A percentile compares a stretch with the other conserved stretches of the same genome.
These are phyloP conservation scores for Asobara japonica DNA, from an alignment of 1,140 invertebrate genomes.

Conservation along the genomic window DNA sequence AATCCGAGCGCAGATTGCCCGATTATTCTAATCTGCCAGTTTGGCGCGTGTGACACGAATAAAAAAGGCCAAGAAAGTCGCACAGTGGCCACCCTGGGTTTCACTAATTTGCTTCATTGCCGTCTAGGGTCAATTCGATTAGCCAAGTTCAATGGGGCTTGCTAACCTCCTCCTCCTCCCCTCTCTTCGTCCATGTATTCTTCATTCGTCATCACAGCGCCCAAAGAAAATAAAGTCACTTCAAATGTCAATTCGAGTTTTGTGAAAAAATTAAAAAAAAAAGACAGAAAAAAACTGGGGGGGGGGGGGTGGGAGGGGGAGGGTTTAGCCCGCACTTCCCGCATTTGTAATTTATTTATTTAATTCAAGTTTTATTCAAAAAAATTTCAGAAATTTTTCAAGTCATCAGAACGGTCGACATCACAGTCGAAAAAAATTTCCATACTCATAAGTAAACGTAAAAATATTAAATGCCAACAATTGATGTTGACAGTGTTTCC, in stretches of 20 bases:
- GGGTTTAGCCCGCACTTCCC: too few species aligned
- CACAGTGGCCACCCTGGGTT: background rate
- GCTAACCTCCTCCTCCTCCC: background rate
- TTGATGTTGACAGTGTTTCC: background rate
- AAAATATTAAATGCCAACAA: background rate
- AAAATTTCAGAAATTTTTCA: too few species aligned
- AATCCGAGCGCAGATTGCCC: background rate
- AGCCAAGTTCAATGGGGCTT: slow-evolving; percentile 30
- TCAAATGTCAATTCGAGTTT: too few species aligned
- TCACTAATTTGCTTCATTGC: slow-evolving; percentile 46
- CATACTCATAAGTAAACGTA: too few species aligned
- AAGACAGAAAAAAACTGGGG: too few species aligned
- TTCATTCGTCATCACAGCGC: background rate
- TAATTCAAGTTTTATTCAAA: too few species aligned
- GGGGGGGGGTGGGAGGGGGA: too few species aligned
- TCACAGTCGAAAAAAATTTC: too few species aligned
- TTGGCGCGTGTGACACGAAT: background rate
- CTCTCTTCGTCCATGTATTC: background rate
- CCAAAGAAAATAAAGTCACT: too few species aligned
- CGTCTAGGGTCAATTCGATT: slow-evolving; percentile 46
- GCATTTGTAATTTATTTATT: too few species aligned
- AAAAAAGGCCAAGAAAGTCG: background rate
- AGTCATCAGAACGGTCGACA: too few species aligned
- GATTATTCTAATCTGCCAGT: background rate
- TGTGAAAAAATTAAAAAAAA: too few species aligned